Base-by-base conservation (phyloP, 2,888 invertebrate species). In the Athrips mouffetella region DNA sequence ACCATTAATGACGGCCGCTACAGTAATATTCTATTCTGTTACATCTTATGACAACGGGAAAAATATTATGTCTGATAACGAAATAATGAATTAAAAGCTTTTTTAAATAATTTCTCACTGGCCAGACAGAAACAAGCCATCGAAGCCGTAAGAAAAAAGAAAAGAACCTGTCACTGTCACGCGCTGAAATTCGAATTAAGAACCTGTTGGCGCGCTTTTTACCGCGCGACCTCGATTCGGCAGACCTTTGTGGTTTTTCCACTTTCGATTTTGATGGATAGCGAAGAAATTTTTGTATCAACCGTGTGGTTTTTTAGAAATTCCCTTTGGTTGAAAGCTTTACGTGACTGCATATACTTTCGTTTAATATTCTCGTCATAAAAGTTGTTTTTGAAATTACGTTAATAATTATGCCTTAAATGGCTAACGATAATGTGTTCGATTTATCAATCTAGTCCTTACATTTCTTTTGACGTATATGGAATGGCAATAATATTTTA, bases 181-280 rank as follows among this genome's bases (percentile, higher is more conserved):
- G 65, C 71, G 68, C 59, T 61, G 53, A 71, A 80, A 76, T 80
- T 77, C 67, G 63, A 76, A 75, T 67, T 68, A 50, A 63, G 63
- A 78, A 83, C 85, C 77, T 77, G 85, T 63, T 61, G 66, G 62
- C 62, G 66, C 61, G 68, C 77, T 83, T 80, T 76, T 72, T 67
- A 72, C 76, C 69, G 67, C 63, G 63, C 75, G 72, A 80, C 81
- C 71, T 78, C 67, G 75, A 81, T 63, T 55, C 49, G 56, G 51
- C 31, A 27, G 46, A 48, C 49, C 57, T 77, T 77, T 76, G 60
- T 52, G 60, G 55, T 57, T 60, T 69, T 76, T 69, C 60, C 71
- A 67, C 82, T 82, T 82, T 82, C 81, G 65, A 70, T 82, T 77
- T 76, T 69, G 61, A 64, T 62, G 50, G 56, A 55, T 51, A 60